These are phyloP conservation scores for Engraulis encrasicolus DNA, from an alignment of 2,113 vertebrate genomes.

Conservation along the genomic window DNA sequence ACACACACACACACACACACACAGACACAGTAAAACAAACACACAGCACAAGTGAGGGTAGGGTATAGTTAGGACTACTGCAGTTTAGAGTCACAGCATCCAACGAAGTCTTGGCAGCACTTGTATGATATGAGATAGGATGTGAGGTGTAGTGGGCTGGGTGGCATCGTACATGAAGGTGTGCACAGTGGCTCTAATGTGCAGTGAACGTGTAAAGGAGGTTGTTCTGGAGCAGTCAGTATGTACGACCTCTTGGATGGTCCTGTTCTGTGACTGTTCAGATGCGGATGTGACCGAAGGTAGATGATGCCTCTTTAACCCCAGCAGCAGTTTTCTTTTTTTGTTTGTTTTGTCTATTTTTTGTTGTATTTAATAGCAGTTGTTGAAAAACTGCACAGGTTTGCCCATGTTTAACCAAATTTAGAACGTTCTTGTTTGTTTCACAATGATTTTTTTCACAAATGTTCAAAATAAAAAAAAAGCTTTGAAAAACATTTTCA, in stretches of 20 bases:
- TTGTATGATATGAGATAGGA: conserved; percentile 34
- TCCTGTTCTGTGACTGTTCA: background rate
- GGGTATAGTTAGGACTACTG: conserved; percentile 10
- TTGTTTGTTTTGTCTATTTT: background rate
- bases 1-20: too few species aligned
- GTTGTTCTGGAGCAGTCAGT: background rate
- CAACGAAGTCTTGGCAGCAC: conserved; percentile 26
- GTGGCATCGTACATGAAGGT: conserved; percentile 13
- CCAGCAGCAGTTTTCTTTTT: conserved; percentile 20
- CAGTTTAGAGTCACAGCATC: conserved; percentile 23
- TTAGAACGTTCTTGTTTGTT: conserved; percentile 49
- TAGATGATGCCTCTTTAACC: conserved; percentile 10
- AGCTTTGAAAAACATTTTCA: conserved; percentile 54
- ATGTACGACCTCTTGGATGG: background rate
- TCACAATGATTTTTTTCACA: conserved; percentile 56
- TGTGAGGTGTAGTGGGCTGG: background rate
- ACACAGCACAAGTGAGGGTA: background rate
- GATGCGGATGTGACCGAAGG: conserved; percentile 11
- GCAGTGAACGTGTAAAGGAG: background rate
- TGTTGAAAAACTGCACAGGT: conserved; percentile 31
- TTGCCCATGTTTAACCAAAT: conserved; percentile 54
- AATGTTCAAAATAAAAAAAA: conserved; percentile 72
- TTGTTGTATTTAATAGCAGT: conserved; percentile 48
- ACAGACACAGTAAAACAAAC: conserved; percentile 28
- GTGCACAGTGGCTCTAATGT: conserved; percentile 6